A percentile compares a stretch with the other conserved stretches of the same genome.
Evolutionary conservation across 2,797 vertebrate species (phyloP).

Genomic region (Dendrocincla tyrannina): DNA sequence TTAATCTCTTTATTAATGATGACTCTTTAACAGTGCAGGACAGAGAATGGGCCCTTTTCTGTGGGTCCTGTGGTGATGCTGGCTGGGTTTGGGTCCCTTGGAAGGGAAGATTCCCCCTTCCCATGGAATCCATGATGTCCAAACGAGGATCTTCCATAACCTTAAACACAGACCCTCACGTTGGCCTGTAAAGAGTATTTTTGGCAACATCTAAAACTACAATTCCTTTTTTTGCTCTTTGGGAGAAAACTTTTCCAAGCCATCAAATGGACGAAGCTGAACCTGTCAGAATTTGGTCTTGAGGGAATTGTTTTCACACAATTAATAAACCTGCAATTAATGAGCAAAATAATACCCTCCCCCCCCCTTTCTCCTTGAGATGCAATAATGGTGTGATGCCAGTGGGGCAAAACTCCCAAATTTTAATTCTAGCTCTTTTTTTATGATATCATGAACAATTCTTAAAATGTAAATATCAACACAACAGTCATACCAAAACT

Average conservation of each 20-base stretch:
- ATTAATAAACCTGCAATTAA: not conserved
- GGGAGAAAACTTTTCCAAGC: not conserved
- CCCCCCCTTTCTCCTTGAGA: not conserved
- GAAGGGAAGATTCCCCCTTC: too few relatives aligned
- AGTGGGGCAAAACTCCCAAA: not conserved
- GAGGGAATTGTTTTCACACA: not conserved
- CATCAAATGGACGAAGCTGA: not conserved
- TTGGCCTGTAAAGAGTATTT: not conserved
- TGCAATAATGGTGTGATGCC: rapidly evolving
- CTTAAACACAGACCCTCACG: rapidly evolving
- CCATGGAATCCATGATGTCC: not conserved
- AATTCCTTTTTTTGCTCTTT: not conserved
- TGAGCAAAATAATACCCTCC: not conserved
- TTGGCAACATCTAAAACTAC: not conserved
- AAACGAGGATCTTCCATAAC: not conserved
- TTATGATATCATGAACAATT: rapidly evolving
- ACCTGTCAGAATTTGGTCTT: not conserved
- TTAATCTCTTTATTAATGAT: not conserved
- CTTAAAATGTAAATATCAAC: not conserved
- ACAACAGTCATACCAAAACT: rapidly evolving
- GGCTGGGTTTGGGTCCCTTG: not conserved
- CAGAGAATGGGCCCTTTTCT: not conserved
- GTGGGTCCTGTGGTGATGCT: rapidly evolving
- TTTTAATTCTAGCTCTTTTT: not conserved
- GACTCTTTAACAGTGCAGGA: not conserved